Percentiles rank a stretch among this genome's conserved stretches.
Evolutionary conservation across 2,113 vertebrate genomes (phyloP).

Genomic region (Ramphastos sulfuratus): DNA sequence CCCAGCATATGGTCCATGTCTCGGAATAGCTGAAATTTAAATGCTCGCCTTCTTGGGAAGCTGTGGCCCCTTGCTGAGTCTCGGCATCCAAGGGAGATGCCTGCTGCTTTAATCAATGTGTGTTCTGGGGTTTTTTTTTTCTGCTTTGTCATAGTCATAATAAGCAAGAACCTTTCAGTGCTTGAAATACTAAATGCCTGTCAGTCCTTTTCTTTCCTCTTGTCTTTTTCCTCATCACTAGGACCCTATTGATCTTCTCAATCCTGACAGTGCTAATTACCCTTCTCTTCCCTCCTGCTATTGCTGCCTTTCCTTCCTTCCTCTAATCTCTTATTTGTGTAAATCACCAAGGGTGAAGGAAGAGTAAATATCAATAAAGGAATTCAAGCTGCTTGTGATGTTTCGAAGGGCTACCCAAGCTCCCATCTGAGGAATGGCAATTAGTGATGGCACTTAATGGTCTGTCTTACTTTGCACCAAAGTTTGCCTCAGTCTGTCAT

Average conservation of each 20-base stretch:
- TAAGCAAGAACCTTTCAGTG: constrained; percentile 63
- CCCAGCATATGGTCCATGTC: not conserved
- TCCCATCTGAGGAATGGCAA: not conserved
- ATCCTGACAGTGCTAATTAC: constrained; percentile 5
- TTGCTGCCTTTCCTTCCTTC: constrained; percentile 2
- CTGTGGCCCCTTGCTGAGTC: constrained; percentile 11
- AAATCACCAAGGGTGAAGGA: constrained; percentile 14
- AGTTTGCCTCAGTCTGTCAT: not conserved
- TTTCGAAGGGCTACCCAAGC: not conserved
- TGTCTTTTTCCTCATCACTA: not conserved
- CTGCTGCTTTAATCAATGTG: constrained; percentile 62
- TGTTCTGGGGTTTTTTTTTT: constrained; percentile 71
- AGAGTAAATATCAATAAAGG: constrained; percentile 36
- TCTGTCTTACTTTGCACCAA: not conserved
- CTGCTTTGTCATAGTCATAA: constrained; percentile 78
- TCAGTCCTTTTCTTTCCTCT: constrained; percentile 17
- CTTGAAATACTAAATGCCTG: constrained; percentile 57
- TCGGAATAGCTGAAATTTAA: constrained; percentile 30
- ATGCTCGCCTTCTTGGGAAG: constrained; percentile 33
- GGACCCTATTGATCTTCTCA: constrained; percentile 26
- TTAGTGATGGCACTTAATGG: not conserved
- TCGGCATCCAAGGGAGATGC: constrained; percentile 58
- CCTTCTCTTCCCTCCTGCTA: not conserved
- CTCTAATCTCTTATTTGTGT: constrained; percentile 52
- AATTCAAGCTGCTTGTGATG: not conserved